Conservation (phyloP, 2,113 vertebrate genomes). For the Scytalopus superciliaris region DNA sequence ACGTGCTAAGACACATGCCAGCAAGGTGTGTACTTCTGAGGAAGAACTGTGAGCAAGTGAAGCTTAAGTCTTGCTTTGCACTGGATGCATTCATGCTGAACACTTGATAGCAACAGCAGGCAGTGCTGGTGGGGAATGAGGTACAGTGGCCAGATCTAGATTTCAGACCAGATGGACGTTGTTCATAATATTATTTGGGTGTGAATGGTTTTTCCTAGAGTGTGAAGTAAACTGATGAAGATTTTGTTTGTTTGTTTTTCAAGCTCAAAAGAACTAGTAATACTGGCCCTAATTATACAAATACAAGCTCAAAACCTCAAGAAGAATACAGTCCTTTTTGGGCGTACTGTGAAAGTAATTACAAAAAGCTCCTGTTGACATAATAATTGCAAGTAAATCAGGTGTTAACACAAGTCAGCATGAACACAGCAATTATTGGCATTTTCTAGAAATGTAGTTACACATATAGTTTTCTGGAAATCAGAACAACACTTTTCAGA, state of each 20-base stretch:
- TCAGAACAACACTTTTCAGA: neutral
- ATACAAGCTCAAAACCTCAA: neutral
- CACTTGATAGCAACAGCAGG: neutral
- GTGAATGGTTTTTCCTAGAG: neutral
- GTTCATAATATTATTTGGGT: conserved; percentile 1
- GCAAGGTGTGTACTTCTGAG: neutral
- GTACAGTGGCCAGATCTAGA: neutral
- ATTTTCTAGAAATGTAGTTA: neutral
- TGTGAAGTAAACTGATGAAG: conserved; percentile 42
- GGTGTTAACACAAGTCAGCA: neutral
- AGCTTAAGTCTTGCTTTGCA: neutral
- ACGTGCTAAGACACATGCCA: neutral
- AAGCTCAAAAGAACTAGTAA: neutral
- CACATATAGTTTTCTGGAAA: neutral
- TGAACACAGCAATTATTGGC: neutral
- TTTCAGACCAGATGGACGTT: conserved; percentile 38
- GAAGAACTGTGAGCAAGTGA: neutral
- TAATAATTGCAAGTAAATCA: neutral
- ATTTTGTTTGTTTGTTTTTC: neutral
- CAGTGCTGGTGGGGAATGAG: neutral
- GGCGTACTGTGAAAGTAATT: neutral
- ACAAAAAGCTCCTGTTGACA: neutral
- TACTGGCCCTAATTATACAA: neutral
- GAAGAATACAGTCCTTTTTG: neutral
- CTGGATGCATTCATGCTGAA: neutral